phyloP scores from a whole-genome alignment of 2,113 vertebrate genomes.

The Nettapus auritus region DNA sequence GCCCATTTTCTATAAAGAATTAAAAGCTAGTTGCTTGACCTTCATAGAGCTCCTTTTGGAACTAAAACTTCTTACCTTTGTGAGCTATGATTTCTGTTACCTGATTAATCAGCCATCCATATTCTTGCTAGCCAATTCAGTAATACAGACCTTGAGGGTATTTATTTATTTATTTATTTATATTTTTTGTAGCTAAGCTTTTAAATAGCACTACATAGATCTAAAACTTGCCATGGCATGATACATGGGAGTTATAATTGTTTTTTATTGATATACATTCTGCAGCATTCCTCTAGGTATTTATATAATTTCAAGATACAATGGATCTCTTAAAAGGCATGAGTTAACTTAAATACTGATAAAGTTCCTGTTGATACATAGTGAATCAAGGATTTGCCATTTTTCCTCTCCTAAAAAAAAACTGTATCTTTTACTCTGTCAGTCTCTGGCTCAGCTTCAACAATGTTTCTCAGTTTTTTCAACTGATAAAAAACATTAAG shows the following conservation, averaged over 20 bases:
- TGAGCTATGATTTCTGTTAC: not conserved
- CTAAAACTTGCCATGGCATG: not conserved
- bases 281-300: not conserved
- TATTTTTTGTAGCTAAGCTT: not conserved
- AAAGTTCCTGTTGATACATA: not conserved
- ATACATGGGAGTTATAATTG: not conserved
- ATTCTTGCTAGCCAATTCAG: not conserved
- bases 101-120: not conserved
- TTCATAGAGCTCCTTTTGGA: not conserved
- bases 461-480: not conserved
- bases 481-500: not conserved
- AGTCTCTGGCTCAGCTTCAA: not conserved
- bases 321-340: not conserved
- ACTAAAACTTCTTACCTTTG: not conserved
- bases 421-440: not conserved
- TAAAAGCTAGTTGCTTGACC: not conserved
- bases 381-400: not conserved
- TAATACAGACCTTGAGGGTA: not conserved
- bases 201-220: not conserved
- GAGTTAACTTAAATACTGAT: not conserved
- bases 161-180: no score
- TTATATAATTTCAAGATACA: not conserved
- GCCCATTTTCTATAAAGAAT: not conserved
- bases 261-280: not conserved
- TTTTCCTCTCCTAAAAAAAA: not conserved